Conservation (phyloP, 2,888 invertebrate genomes). For the Ommatoiulus sabulosus region DNA sequence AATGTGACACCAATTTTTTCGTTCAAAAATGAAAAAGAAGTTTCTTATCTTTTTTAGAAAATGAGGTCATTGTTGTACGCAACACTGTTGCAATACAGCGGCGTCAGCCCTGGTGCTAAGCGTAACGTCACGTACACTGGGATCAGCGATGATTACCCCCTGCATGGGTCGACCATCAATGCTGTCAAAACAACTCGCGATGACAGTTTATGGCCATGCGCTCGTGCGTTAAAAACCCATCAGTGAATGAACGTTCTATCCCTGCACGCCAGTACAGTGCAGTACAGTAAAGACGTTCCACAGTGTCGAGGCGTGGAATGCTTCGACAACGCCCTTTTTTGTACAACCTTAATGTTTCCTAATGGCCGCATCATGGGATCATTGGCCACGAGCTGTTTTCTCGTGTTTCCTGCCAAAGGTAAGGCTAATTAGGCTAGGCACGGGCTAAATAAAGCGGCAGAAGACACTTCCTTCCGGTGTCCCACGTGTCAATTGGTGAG, state of each 20-base stretch:
- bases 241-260: neutral
- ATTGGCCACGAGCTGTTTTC: conserved; percentile 35
- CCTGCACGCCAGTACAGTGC: neutral
- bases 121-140: neutral
- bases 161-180: no score
- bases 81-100: no score
- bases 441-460: conserved; percentile 22
- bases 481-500: conserved; percentile 43
- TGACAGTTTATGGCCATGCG: no score
- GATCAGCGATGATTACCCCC: no score
- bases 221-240: no score
- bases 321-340: neutral
- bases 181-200: no score
- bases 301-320: neutral
- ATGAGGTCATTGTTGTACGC: neutral
- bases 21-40: neutral
- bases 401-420: conserved; percentile 11
- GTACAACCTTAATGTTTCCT: neutral
- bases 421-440: conserved; percentile 43
- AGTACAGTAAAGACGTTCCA: neutral
- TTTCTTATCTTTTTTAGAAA: neutral
- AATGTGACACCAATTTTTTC: neutral
- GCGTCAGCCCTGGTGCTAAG: no score
- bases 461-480: conserved; percentile 28
- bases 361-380: conserved; percentile 39